Percentiles rank a stretch among this genome's conserved stretches.
Conservation (phyloP, 2,888 invertebrate genomes). For the Willowsia nigromaculata region DNA sequence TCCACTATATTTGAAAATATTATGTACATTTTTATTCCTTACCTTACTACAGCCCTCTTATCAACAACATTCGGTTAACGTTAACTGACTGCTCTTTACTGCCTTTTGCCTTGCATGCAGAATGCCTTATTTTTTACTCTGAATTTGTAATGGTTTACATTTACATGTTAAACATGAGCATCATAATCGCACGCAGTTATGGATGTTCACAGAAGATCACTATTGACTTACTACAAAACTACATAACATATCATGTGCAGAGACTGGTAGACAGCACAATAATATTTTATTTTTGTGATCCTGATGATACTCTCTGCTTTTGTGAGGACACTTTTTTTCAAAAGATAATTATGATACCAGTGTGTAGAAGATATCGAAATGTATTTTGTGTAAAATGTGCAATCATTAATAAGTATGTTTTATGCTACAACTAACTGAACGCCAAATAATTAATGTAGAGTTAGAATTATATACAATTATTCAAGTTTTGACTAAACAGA, state of each 20-base stretch:
- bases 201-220: slow-evolving; percentile 10
- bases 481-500: background rate
- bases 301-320: background rate
- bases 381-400: background rate
- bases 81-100: background rate
- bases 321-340: slow-evolving; percentile 26
- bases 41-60: background rate
- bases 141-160: slow-evolving; percentile 52
- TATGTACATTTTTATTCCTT: background rate
- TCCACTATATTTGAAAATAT: too few relatives aligned
- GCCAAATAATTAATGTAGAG: background rate
- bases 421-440: too few relatives aligned
- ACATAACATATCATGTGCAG: background rate
- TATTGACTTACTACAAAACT: background rate
- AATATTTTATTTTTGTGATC: background rate
- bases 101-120: background rate
- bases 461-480: background rate
- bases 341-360: background rate
- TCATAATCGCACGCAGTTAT: background rate
- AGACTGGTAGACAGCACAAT: background rate
- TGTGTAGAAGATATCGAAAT: background rate
- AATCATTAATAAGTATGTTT: background rate
- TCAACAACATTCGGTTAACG: background rate
- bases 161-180: slow-evolving; percentile 45
- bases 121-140: slow-evolving; percentile 13